Conservation (phyloP, 2,888 invertebrate genomes). For the Drosophila meridiana region DNA sequence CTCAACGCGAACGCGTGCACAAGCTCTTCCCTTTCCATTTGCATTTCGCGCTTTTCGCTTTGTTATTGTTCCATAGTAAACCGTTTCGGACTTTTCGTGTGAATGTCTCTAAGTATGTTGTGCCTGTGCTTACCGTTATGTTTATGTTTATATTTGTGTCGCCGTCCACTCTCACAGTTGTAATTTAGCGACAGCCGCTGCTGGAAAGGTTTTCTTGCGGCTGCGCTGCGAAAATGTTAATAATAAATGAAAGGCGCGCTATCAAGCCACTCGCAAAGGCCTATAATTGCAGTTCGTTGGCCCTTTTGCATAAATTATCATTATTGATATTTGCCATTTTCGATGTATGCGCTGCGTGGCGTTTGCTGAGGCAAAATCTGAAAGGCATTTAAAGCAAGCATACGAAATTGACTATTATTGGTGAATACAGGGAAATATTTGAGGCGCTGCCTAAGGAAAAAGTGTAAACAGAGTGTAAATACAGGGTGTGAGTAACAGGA, state of each 20-base stretch:
- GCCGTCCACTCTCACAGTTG: slow-evolving; percentile 36
- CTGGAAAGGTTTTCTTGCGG: slow-evolving; percentile 37
- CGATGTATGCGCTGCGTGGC: not conserved
- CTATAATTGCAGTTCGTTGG: slow-evolving; percentile 66
- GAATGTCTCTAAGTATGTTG: slow-evolving; percentile 30
- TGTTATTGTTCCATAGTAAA: slow-evolving; percentile 40
- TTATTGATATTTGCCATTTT: slow-evolving; percentile 52
- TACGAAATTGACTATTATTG: not conserved
- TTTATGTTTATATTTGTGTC: slow-evolving; percentile 6
- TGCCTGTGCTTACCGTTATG: slow-evolving; percentile 1
- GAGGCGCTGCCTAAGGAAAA: not conserved
- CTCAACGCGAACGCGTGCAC: slow-evolving; percentile 67
- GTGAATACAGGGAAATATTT: not conserved
- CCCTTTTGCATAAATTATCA: slow-evolving; percentile 54
- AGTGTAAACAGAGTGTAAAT: not conserved
- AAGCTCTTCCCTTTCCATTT: slow-evolving; percentile 33
- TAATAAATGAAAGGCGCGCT: slow-evolving; percentile 52
- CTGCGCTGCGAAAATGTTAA: slow-evolving; percentile 43
- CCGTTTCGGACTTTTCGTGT: slow-evolving; percentile 27
- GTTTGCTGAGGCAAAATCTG: slow-evolving; percentile 6
- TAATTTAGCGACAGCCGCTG: slow-evolving; percentile 21
- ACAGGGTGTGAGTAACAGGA: not conserved
- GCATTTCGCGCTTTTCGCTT: slow-evolving; percentile 31
- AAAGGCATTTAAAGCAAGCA: not conserved
- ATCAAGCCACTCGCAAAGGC: slow-evolving; percentile 12